Evolutionary conservation across 2,797 vertebrate species (phyloP).

Genomic region (Dermochelys coriacea): DNA sequence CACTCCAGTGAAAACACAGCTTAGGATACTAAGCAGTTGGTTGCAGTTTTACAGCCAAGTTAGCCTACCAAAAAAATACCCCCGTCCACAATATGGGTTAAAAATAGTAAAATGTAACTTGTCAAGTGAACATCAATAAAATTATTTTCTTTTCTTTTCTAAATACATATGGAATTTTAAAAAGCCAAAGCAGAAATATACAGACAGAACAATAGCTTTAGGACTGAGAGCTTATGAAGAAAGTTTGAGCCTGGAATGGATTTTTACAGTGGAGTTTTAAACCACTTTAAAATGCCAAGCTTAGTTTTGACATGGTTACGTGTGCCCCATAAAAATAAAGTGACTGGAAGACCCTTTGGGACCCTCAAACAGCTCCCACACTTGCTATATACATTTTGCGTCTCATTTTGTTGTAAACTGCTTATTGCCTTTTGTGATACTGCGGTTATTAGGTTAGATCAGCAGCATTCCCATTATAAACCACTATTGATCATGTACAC

Average conservation of each 20-base stretch:
- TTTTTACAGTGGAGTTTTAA: conserved; percentile 49
- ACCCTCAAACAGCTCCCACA: conserved; percentile 1
- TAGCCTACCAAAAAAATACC: not conserved
- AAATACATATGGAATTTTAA: not conserved
- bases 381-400: not conserved
- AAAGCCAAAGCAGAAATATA: not conserved
- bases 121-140: not conserved
- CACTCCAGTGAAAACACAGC: fast-evolving
- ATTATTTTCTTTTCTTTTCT: not conserved
- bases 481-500: conserved; percentile 44
- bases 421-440: conserved; percentile 36
- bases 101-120: not conserved
- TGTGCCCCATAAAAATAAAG: conserved; percentile 39
- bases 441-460: conserved; percentile 24
- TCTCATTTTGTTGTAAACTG: conserved; percentile 24
- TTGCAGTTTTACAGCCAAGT: fast-evolving
- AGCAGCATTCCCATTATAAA: conserved; percentile 41
- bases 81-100: fast-evolving
- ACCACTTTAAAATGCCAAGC: conserved; percentile 46
- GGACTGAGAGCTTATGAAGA: conserved; percentile 25
- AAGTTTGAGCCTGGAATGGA: not conserved
- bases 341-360: conserved; percentile 35
- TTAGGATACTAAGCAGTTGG: fast-evolving
- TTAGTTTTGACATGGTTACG: conserved; percentile 30
- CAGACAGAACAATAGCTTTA: not conserved